Evolutionary conservation across 2,797 vertebrate species (phyloP), one percentile per base, ranked within the genome.

Genomic region (Lithobates sylvaticus): DNA sequence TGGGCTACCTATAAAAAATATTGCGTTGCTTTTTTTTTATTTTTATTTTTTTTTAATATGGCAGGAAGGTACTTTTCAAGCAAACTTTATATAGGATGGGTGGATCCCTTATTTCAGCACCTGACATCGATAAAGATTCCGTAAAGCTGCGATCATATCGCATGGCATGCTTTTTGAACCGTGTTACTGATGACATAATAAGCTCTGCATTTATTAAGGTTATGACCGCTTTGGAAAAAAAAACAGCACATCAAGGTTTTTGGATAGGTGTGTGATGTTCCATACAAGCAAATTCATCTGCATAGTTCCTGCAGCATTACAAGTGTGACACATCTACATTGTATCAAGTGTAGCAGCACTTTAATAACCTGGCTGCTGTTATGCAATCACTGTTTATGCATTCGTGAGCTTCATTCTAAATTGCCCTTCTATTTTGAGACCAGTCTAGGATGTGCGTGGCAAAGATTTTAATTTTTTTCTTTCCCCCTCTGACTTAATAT

Each of bases 11-110:
- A 47, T 12, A 80, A 47, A 69, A 29, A 13, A 50, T 23, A 27
- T 23, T 61, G 54, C 7, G 4, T 61, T 61, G 5, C 7, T 61
- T 58, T 39, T n/a, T 64, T 26, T 21, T 44, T 42, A n/a, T n/a
- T n/a, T n/a, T n/a, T n/a, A n/a, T 8, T 79, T 75, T 74, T 39
- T 76, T 78, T 69, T 2, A 32, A 23, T 29, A 61, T 65, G 42
- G 64, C 75, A 75, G 15, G 2, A 10, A 21, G 29, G 50, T 74
- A 16, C 54, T 65, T 16, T 65, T 16, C 9, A 21, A 26, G 47
- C 76, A 87, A 87, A 87, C 81, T 84, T 84, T 84, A 76, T 70
- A 9, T 80, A 80, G 10, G 70, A 75, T 80, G 86, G 86, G 76
- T 84, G 81, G 76, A 70, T 84, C 71, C 81, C 39, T 13, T 34